Base-by-base conservation (phyloP, 2,888 invertebrate genomes). In the Drepana falcataria region DNA sequence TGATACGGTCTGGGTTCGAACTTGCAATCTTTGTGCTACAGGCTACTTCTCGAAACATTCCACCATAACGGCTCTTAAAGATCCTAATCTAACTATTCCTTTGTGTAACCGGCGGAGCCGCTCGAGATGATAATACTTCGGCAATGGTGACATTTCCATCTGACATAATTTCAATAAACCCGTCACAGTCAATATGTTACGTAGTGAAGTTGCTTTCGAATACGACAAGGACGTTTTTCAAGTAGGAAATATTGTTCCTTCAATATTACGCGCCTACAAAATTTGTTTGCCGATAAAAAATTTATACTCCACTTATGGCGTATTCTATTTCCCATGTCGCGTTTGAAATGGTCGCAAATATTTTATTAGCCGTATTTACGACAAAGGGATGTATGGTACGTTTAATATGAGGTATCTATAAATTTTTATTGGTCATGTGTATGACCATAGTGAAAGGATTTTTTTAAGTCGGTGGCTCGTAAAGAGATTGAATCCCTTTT, bases 121-220 rank as follows among this genome's bases (percentile, higher is more conserved):
- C 21, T 21, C 21, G 21, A 21, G 21, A 21, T 21, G 21, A 21
- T 21, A 21, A 21, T 21, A 21, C 57, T 57, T 49, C 58, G 51
- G 40, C 48, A 52, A 63, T 55, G 55, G 55, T 60, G 59, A 63
- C 57, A 65, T 65, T 69, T 66, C 65, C 68, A 61, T 59, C 66
- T 65, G 64, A 69, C 67, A 63, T 70, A 66, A 66, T 75, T 82
- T 79, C 75, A 81, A 82, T 79, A 80, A 74, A 71, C 69, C 68
- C 75, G 80, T 77, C 81, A 70, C 58, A 70, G 69, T 60, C 77
- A 79, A 81, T 79, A 73, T 79, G 79, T 72, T 69, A 57, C 79
- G 71, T 55, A 63, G 64, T 69, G 77, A 72, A 78, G 74, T 66
- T 55, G n/a, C n/a, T 65, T 61, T 60, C 62, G 66, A 66, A 65